phyloP scores from a whole-genome alignment of 1,140 invertebrate genomes.

The Kradibia gibbosae region DNA sequence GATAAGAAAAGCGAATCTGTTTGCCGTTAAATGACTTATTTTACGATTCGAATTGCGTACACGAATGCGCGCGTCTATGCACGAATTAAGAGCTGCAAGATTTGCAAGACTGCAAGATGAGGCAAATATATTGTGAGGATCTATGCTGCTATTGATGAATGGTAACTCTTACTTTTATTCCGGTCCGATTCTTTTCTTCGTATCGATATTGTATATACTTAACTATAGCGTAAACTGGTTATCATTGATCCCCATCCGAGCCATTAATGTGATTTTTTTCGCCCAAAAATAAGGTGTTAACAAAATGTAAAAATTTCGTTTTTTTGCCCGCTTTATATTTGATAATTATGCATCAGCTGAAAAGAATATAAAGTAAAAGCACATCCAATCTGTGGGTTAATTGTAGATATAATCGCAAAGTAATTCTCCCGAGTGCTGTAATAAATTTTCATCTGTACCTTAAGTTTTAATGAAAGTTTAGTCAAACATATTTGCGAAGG shows the following conservation, averaged over 20 bases:
- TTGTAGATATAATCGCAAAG: neutral
- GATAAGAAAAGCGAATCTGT: constrained; percentile 20
- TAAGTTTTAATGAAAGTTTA: neutral
- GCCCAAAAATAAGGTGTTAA: neutral
- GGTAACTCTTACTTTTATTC: neutral
- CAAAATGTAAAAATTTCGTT: neutral
- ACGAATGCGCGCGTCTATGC: no score
- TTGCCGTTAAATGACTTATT: constrained; percentile 11
- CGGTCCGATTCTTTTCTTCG: neutral
- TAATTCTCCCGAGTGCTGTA: neutral
- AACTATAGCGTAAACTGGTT: neutral
- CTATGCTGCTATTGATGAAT: constrained; percentile 8
- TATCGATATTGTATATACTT: constrained; percentile 1
- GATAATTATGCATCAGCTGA: neutral
- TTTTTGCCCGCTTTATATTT: neutral
- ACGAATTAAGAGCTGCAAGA: no score
- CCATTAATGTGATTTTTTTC: no score
- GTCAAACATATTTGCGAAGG: neutral
- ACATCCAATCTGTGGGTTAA: neutral
- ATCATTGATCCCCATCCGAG: neutral
- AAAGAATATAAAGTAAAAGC: neutral
- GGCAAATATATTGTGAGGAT: neutral
- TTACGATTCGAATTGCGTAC: neutral
- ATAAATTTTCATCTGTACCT: neutral
- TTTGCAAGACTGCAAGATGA: neutral